Conservation (phyloP, 2,113 vertebrate species). For the Trichechus manatus region DNA sequence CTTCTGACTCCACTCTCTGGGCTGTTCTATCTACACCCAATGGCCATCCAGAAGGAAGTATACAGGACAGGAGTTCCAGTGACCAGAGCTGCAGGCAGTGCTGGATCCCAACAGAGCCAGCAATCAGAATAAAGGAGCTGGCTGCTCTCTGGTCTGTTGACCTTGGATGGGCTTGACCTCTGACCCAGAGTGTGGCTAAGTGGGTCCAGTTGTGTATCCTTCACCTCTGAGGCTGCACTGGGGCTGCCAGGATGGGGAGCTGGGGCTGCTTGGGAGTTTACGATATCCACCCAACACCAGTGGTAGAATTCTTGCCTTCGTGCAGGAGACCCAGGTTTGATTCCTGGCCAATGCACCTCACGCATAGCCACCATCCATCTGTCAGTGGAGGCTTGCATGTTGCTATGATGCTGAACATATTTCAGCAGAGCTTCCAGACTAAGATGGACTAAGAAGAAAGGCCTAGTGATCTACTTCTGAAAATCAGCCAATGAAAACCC, state of each 20-base stretch:
- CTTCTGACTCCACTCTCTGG: background rate
- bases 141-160: background rate
- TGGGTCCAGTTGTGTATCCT: background rate
- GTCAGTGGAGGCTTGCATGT: background rate
- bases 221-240: background rate
- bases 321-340: background rate
- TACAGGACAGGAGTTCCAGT: background rate
- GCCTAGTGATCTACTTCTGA: too few species aligned
- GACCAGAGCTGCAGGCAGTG: background rate
- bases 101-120: background rate
- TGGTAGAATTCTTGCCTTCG: too few species aligned
- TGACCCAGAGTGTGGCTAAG: background rate
- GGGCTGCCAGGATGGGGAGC: background rate
- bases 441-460: background rate
- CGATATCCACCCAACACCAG: fast-evolving
- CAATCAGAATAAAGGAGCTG: background rate
- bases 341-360: too few species aligned
- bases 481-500: too few species aligned
- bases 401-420: background rate
- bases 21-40: background rate
- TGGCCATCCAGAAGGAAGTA: background rate
- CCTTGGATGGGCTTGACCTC: background rate
- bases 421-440: background rate
- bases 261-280: background rate
- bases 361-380: background rate